Base-by-base conservation (phyloP, 2,113 vertebrate species). In the Gnathonemus echidnorhynchus region DNA sequence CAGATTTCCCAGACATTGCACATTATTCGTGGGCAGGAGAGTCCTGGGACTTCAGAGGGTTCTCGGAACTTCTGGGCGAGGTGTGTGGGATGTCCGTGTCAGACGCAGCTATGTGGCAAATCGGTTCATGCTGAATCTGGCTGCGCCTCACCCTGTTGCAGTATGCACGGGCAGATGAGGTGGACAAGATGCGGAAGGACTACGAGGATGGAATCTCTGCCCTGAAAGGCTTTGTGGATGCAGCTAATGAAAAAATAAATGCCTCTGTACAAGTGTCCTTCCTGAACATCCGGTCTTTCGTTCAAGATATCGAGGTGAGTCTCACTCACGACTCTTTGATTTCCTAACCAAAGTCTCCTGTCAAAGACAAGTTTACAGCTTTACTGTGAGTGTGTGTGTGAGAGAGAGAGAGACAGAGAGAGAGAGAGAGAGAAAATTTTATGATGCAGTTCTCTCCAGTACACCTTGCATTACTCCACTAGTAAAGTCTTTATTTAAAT, bases 141-240 rank as follows among this genome's bases (percentile, higher is more conserved):
- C 11, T 58, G 46, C 3, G 24, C 92, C 53, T 90, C 31, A 91
- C 86, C 88, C 4, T 8, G 11, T 90, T 58, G n/a, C 94, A 99
- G 98, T 99, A 99, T 88, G 98, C 98, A 89, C 95, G 97, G 92
- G 97, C 97, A 19, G 98, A 99, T 87, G 98, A 99, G 93, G 90
- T 98, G 80, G 98, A 98, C 93, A 97, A 97, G 92, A 94, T 98
- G 93, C 97, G 91, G 91, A 97, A 98, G 39, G 98, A 99, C 87
- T 99, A 98, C 85, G 93, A 95, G 0, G 98, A 98, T 35, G 95
- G 96, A 15, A 93, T 98, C 46, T 93, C 95, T 19, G 92, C 95
- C 85, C 92, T 99, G 90, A 98, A 98, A 91, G 93, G 93, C 53
- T 99, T 99, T 94, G 95, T 97, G 94, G 95, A 97, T 11, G 96